Conservation (phyloP, 2,113 vertebrate species). For the Notiomystis cincta region DNA sequence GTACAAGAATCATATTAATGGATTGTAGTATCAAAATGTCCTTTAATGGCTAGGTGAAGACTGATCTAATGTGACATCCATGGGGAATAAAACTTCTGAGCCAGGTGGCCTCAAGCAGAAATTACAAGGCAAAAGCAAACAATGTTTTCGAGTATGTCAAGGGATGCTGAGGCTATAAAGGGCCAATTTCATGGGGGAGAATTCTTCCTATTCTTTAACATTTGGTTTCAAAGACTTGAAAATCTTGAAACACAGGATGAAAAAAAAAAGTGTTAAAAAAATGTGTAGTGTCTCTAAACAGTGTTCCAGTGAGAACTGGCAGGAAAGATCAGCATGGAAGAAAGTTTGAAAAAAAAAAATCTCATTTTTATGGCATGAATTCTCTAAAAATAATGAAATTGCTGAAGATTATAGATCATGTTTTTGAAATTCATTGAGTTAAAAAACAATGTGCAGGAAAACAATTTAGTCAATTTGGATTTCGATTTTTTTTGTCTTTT, state of each 20-base stretch:
- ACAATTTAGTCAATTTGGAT: rapidly evolving
- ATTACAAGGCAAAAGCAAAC: not conserved
- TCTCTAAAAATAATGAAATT: not conserved
- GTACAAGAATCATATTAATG: not conserved
- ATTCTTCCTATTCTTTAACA: not conserved
- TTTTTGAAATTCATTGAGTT: not conserved
- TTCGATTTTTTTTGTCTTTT: not conserved
- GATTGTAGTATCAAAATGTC: not conserved
- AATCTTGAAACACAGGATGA: not conserved
- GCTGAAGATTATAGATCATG: not conserved
- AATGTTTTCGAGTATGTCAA: not conserved
- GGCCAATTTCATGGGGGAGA: not conserved
- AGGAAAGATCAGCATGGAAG: not conserved
- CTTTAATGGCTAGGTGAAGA: not conserved
- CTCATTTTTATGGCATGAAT: not conserved
- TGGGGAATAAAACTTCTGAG: not conserved
- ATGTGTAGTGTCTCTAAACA: not conserved
- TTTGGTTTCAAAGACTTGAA: not conserved
- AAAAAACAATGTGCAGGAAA: not conserved
- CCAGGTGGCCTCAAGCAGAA: not conserved
- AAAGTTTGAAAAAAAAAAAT: not conserved
- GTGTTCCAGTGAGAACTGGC: not conserved
- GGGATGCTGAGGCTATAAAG: not conserved
- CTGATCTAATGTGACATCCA: not conserved
- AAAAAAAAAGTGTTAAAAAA: not conserved